Evolutionary conservation across 2,888 invertebrate species (phyloP).

Genomic region (Agriopis aurantiaria): DNA sequence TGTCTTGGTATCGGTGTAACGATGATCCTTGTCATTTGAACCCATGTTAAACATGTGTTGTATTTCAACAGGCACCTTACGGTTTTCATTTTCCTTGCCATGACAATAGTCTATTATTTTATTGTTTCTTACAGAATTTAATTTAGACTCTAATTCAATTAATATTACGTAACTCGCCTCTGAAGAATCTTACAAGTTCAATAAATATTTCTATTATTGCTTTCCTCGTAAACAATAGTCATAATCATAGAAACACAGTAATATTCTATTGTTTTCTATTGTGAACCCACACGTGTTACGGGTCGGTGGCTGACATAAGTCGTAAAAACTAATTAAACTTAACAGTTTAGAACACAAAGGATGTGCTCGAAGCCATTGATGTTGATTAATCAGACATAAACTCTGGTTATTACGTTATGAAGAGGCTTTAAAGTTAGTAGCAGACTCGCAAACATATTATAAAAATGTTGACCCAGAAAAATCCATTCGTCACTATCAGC

Average conservation of each 20-base stretch:
- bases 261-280: slow-evolving; percentile 33
- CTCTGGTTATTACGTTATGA: slow-evolving; percentile 12
- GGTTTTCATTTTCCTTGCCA: neutral
- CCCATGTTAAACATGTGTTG: slow-evolving; percentile 39
- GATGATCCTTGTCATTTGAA: slow-evolving; percentile 38
- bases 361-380: slow-evolving; percentile 49
- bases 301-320: slow-evolving; percentile 37
- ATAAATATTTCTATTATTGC: neutral
- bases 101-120: too few relatives aligned
- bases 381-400: slow-evolving; percentile 52
- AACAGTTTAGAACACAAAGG: slow-evolving; percentile 53
- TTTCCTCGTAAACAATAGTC: slow-evolving; percentile 21
- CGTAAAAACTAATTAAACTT: slow-evolving; percentile 64
- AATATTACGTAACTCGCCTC: neutral
- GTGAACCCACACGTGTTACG: slow-evolving; percentile 43
- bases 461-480: neutral
- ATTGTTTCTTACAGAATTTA: too few relatives aligned
- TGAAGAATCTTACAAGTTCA: neutral
- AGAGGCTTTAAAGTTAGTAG: neutral
- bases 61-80: slow-evolving; percentile 32
- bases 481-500: too few relatives aligned
- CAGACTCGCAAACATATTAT: neutral
- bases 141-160: neutral
- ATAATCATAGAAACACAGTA: slow-evolving; percentile 11
- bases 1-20: slow-evolving; percentile 38